These are phyloP conservation scores for Nothobranchius furzeri DNA, from an alignment of 2,113 vertebrate genomes.

Conservation along the genomic window DNA sequence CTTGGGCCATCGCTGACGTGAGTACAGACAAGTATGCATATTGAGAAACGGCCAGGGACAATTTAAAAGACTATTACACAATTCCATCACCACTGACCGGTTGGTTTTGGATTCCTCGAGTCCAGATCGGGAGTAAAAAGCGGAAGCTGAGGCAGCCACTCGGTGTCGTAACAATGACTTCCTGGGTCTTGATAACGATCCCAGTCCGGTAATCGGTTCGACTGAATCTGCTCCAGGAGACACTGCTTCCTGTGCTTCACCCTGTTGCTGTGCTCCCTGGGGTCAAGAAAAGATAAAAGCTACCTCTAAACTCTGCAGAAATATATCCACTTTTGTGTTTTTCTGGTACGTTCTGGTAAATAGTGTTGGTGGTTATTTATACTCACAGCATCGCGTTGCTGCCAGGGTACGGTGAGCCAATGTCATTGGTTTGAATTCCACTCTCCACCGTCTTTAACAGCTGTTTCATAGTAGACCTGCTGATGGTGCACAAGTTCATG, in stretches of 20 bases:
- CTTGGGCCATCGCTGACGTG: no score
- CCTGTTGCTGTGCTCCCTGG: constrained; percentile 84
- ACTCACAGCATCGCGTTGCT: constrained; percentile 65
- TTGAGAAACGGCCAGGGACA: no score
- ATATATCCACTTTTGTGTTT: no score
- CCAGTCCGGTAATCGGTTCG: constrained; percentile 84
- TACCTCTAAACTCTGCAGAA: no score
- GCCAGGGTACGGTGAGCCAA: constrained; percentile 63
- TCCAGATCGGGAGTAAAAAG: constrained; percentile 77
- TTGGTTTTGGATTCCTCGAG: constrained; percentile 48
- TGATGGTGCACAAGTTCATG: constrained; percentile 2
- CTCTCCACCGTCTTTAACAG: constrained; percentile 84
- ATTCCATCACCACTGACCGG: constrained; percentile 35
- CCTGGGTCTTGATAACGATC: constrained; percentile 72
- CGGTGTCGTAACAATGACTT: constrained; percentile 78
- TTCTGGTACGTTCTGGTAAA: no score
- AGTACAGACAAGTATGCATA: no score
- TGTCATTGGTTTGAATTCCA: constrained; percentile 84
- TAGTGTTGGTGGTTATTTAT: no score
- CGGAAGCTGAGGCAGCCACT: constrained; percentile 75
- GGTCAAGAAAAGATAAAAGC: not conserved
- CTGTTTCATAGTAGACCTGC: constrained; percentile 89
- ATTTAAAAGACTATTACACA: no score
- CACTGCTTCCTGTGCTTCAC: constrained; percentile 83
- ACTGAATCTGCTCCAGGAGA: constrained; percentile 85